Percentiles rank a stretch among this genome's conserved stretches.
These are phyloP conservation scores for Cyanoramphus novaezelandiae DNA, from an alignment of 2,113 vertebrate species.

Conservation along the genomic window DNA sequence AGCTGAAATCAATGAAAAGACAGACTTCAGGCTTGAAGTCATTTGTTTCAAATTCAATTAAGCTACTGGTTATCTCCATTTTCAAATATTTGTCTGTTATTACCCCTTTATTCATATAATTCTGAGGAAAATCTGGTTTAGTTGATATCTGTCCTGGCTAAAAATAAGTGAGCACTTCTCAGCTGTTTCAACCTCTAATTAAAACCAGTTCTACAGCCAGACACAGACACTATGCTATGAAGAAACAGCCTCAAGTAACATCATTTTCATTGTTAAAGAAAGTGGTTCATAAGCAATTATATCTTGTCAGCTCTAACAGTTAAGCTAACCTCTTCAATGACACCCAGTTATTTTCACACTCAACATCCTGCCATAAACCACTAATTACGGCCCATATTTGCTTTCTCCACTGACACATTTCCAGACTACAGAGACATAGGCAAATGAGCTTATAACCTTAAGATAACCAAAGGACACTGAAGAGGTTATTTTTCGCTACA, in stretches of 20 bases:
- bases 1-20: not conserved
- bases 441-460: slow-evolving; percentile 59
- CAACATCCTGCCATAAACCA: slow-evolving; percentile 52
- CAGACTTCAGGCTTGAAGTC: not conserved
- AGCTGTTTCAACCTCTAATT: slow-evolving; percentile 54
- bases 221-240: slow-evolving; percentile 6
- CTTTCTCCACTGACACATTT: slow-evolving; percentile 8
- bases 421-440: slow-evolving; percentile 39
- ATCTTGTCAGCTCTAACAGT: slow-evolving; percentile 74
- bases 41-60: not conserved
- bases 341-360: slow-evolving; percentile 75
- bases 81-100: slow-evolving; percentile 36
- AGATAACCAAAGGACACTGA: slow-evolving; percentile 37
- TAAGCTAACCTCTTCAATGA: slow-evolving; percentile 75
- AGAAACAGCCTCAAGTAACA: slow-evolving; percentile 41
- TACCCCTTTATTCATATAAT: not conserved
- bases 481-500: slow-evolving; percentile 39
- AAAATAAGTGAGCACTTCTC: slow-evolving; percentile 32
- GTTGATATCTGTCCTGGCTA: slow-evolving; percentile 36
- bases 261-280: slow-evolving; percentile 51
- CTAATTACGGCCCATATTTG: slow-evolving; percentile 61
- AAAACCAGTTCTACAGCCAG: slow-evolving; percentile 48
- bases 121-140: not conserved
- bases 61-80: not conserved
- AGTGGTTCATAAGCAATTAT: slow-evolving; percentile 72